These are phyloP conservation scores for Athalia rosae DNA, from an alignment of 2,888 invertebrate genomes.

Conservation along the genomic window DNA sequence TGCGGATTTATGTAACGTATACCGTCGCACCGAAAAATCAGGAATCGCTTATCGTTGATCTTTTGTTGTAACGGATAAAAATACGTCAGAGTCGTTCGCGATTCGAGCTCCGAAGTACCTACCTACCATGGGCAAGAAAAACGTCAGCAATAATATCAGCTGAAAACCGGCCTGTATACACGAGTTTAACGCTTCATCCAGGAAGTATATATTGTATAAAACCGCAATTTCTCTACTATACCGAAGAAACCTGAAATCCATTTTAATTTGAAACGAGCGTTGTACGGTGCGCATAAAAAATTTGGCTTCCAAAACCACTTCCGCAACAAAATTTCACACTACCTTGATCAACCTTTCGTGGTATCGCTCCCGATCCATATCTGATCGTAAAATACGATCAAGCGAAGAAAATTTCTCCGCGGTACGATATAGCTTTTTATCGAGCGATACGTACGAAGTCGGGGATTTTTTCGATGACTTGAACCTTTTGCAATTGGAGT, in stretches of 20 bases:
- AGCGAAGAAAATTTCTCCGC: no score
- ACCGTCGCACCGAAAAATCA: no score
- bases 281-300: conserved; percentile 12
- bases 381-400: no score
- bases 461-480: no score
- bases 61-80: no score
- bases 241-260: conserved; percentile 32
- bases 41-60: no score
- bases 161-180: conserved; percentile 21
- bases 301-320: conserved; percentile 33
- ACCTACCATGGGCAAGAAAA: neutral
- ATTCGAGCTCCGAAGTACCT: neutral
- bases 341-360: no score
- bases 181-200: conserved; percentile 20
- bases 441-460: no score
- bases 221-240: conserved; percentile 36
- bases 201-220: conserved; percentile 16
- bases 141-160: neutral
- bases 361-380: no score
- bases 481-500: no score
- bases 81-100: neutral
- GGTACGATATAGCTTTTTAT: no score
- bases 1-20: no score
- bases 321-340: conserved; percentile 30
- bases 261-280: conserved; percentile 31